Evolutionary conservation across 2,113 vertebrate species (phyloP).

Genomic region (Gallinago paraguaiae): DNA sequence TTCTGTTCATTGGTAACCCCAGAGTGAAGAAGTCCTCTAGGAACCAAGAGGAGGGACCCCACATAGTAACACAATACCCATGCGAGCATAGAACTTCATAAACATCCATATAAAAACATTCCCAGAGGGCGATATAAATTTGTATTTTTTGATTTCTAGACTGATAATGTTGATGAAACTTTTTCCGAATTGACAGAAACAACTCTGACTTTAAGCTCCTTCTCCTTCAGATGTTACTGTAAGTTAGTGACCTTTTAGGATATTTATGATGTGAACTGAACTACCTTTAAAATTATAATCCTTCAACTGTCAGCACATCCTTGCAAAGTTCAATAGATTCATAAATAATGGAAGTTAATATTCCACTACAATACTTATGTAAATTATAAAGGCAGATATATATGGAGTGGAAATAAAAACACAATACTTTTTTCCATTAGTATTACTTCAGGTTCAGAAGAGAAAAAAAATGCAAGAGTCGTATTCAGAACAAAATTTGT

Average conservation of each 20-base stretch:
- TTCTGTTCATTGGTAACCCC: background rate
- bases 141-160: background rate
- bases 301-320: constrained; percentile 71
- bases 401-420: constrained; percentile 64
- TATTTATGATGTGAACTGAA: constrained; percentile 75
- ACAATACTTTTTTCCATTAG: constrained; percentile 42
- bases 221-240: constrained; percentile 48
- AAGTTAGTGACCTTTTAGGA: constrained; percentile 74
- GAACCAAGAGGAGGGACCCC: background rate
- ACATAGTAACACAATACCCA: background rate
- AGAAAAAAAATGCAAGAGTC: constrained; percentile 8
- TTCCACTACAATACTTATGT: constrained; percentile 67
- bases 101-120: background rate
- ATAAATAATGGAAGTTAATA: constrained; percentile 80
- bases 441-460: constrained; percentile 40
- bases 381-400: constrained; percentile 63
- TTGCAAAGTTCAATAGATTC: constrained; percentile 79
- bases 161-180: background rate
- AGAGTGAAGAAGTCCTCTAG: background rate
- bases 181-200: constrained; percentile 22
- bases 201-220: constrained; percentile 36
- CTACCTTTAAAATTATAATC: constrained; percentile 72
- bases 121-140: background rate
- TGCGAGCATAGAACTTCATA: background rate
- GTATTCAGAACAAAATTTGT: background rate